Base-by-base conservation (phyloP, 2,888 invertebrate genomes). In the Eristalis pertinax region DNA sequence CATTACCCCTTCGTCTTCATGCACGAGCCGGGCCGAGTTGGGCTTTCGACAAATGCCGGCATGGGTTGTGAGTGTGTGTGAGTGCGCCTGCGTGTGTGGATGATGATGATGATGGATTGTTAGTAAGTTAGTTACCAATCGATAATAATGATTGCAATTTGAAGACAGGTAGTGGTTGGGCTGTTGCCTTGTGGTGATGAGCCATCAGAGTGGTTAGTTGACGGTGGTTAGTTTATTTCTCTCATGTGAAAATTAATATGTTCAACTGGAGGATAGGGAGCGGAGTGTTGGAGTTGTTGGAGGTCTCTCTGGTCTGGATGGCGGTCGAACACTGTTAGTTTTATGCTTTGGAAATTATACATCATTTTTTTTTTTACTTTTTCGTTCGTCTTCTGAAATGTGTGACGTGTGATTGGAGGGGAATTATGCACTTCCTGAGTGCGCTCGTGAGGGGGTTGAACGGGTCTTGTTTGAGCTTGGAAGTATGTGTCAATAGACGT, bases 71-170 rank as follows among this genome's bases (percentile, higher is more conserved):
- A n/a, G n/a, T n/a, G n/a, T n/a, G 69, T 26, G 58, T 65, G 72
- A 26, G 72, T 63, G 60, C 29, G 29, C 4, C n/a, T 29, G 35
- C 76, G 70, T 75, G 78, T 4, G 64, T 32, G 35, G 75, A 62
- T 78, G 87, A 87, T 87, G 87, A 87, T 87, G 87, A 87, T 87
- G 87, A 87, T 87, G 87, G 87, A 87, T 87, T 87, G 87, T 87
- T 87, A 87, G 87, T 87, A 87, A 87, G 84, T 87, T 84, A 69
- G 79, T 80, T 73, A 80, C 84, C 87, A 87, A 87, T 87, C 84
- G 76, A 63, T 84, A 80, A 80, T 87, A 87, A 87, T 84, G 87
- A 79, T 84, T 87, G 87, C 87, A 84, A 79, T 87, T 84, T 87
- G 84, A 87, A 87, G 87, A 87, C 87, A 87, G 87, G 87, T 87